Percentiles rank a stretch among this genome's conserved stretches.
Evolutionary conservation across 2,113 vertebrate species (phyloP).

Genomic region (Pangasianodon gigas): DNA sequence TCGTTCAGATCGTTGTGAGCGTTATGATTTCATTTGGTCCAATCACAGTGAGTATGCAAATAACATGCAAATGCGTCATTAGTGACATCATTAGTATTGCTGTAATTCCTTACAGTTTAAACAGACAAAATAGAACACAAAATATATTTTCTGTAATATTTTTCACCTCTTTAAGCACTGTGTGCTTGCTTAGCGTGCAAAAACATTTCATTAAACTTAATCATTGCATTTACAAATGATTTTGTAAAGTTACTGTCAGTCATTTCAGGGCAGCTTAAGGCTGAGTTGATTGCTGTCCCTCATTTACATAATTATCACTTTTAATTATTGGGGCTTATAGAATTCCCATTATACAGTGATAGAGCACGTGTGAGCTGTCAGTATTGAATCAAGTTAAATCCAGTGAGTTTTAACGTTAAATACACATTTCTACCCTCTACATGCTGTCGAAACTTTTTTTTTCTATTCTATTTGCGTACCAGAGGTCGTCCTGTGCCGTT

Average conservation of each 20-base stretch:
- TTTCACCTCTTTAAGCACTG: background rate
- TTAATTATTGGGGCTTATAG: slow-evolving; percentile 30
- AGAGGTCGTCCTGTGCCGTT: slow-evolving; percentile 38
- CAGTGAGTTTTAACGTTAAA: background rate
- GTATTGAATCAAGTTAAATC: background rate
- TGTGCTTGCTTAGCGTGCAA: background rate
- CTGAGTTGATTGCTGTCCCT: slow-evolving; percentile 24
- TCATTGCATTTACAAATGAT: background rate
- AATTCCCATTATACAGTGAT: slow-evolving; percentile 22
- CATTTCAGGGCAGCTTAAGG: slow-evolving; percentile 16
- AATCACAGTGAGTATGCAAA: background rate
- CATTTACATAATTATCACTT: slow-evolving; percentile 35
- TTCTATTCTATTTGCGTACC: slow-evolving; percentile 30
- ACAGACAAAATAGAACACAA: background rate
- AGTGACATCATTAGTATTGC: background rate
- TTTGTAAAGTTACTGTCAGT: slow-evolving; percentile 22
- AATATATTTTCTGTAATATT: background rate
- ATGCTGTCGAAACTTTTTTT: slow-evolving; percentile 3
- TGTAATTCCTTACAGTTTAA: background rate
- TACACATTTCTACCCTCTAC: background rate
- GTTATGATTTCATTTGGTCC: background rate
- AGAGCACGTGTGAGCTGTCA: background rate
- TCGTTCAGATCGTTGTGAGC: no score
- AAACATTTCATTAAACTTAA: background rate
- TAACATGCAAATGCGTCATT: background rate